Conservation (phyloP, 2,888 invertebrate species). For the Tetragonisca angustula region DNA sequence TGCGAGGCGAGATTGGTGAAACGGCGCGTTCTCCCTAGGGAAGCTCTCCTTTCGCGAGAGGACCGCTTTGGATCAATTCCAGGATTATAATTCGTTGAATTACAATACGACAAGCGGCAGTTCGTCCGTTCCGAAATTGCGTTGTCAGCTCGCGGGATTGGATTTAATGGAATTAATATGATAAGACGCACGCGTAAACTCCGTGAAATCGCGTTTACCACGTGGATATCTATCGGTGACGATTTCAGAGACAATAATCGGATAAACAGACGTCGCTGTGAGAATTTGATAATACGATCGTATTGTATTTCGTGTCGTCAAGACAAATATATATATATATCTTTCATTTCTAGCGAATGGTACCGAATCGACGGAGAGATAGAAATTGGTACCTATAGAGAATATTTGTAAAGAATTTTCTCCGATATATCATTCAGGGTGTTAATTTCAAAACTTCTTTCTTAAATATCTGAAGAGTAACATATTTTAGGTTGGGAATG, state of each 20-base stretch:
- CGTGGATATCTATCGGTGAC: conserved; percentile 6
- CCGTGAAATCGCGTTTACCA: conserved; percentile 8
- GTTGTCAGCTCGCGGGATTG: not conserved
- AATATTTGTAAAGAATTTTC: not conserved
- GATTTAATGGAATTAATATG: conserved; percentile 31
- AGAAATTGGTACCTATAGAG: not conserved
- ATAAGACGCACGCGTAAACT: conserved; percentile 12
- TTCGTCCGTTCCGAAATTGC: not conserved
- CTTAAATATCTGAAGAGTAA: not conserved
- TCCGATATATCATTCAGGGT: not conserved
- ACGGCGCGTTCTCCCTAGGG: not conserved
- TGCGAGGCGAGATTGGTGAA: no score
- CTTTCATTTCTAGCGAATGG: not conserved
- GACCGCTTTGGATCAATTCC: not conserved
- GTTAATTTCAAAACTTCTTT: not conserved
- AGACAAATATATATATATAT: not conserved
- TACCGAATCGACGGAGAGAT: not conserved
- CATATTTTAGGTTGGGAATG: not conserved
- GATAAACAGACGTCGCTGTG: not conserved
- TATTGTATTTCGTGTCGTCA: not conserved
- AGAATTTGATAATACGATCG: conserved; percentile 1
- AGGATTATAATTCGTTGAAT: not conserved
- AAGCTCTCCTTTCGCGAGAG: not conserved
- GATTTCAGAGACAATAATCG: conserved; percentile 10
- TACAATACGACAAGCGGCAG: conserved; percentile 6